A percentile compares a stretch with the other conserved stretches of the same genome.
Conservation (phyloP, 2,797 vertebrate species). For the Pelochelys cantorii region DNA sequence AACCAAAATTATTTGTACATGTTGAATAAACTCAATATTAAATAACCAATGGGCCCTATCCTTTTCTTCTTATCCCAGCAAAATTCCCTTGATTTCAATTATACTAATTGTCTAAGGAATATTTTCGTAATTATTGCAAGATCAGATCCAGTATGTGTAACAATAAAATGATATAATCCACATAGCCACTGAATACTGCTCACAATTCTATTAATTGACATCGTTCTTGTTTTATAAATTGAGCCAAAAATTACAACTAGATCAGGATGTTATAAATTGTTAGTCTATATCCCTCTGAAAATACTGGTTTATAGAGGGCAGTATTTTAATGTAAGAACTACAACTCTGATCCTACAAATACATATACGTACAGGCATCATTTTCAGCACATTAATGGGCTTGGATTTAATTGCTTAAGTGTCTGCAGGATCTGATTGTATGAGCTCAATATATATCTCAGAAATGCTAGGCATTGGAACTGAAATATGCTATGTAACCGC, state of each 20-base stretch:
- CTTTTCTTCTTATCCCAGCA: background rate
- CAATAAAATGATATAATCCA: background rate
- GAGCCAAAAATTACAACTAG: background rate
- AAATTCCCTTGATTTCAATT: background rate
- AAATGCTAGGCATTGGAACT: background rate
- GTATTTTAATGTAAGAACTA: background rate
- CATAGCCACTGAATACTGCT: background rate
- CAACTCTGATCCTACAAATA: background rate
- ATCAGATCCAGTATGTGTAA: background rate
- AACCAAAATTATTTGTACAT: background rate
- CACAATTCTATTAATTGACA: conserved; percentile 27
- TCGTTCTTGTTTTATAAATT: background rate
- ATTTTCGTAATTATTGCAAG: background rate
- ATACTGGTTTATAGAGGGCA: background rate
- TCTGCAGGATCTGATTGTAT: background rate
- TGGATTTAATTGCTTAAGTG: background rate
- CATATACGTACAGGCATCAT: background rate
- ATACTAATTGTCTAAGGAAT: background rate
- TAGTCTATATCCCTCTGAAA: background rate
- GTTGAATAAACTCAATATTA: background rate
- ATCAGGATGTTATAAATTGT: background rate
- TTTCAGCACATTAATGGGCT: background rate
- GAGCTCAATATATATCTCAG: conserved; percentile 3
- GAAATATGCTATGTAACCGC: background rate
- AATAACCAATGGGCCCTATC: background rate